phyloP scores from a whole-genome alignment of 2,888 invertebrate species.

The Pseudanteris insignis region DNA sequence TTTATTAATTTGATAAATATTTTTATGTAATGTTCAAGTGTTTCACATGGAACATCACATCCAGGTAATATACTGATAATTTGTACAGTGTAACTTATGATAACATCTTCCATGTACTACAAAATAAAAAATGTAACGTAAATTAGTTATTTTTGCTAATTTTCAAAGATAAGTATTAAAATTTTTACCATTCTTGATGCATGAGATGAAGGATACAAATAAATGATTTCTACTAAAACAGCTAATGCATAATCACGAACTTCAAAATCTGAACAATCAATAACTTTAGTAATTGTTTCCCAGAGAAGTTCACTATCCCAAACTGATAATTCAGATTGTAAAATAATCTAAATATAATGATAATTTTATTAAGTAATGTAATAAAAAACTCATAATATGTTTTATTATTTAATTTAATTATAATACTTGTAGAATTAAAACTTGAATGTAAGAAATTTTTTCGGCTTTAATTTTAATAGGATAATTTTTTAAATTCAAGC shows the following conservation, averaged over 20 bases:
- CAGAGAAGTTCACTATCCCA: slow-evolving; percentile 53
- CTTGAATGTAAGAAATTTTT: slow-evolving; percentile 16
- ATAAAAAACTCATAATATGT: no score
- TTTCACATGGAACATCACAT: slow-evolving; percentile 48
- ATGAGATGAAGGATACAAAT: slow-evolving; percentile 45
- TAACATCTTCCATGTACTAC: slow-evolving; percentile 47
- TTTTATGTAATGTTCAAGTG: slow-evolving; percentile 38
- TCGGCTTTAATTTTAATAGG: slow-evolving; percentile 13
- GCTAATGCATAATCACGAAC: slow-evolving; percentile 55
- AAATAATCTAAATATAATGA: slow-evolving; percentile 44
- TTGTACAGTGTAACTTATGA: slow-evolving; percentile 51
- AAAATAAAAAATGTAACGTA: no score
- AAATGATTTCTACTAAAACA: slow-evolving; percentile 50
- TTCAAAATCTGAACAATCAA: slow-evolving; percentile 51
- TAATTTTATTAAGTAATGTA: no score
- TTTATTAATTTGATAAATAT: slow-evolving; percentile 45
- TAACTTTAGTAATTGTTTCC: slow-evolving; percentile 47
- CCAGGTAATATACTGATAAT: slow-evolving; percentile 52
- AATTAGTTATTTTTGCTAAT: slow-evolving; percentile 2
- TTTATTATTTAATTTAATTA: no score
- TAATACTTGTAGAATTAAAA: slow-evolving; percentile 32
- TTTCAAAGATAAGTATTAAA: no score
- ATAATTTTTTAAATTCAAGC: slow-evolving; percentile 12
- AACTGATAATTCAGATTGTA: slow-evolving; percentile 52
- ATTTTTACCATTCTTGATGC: slow-evolving; percentile 44